These are phyloP conservation scores for Pangasius mekongensis DNA, from an alignment of 2,797 vertebrate species.

Conservation along the genomic window DNA sequence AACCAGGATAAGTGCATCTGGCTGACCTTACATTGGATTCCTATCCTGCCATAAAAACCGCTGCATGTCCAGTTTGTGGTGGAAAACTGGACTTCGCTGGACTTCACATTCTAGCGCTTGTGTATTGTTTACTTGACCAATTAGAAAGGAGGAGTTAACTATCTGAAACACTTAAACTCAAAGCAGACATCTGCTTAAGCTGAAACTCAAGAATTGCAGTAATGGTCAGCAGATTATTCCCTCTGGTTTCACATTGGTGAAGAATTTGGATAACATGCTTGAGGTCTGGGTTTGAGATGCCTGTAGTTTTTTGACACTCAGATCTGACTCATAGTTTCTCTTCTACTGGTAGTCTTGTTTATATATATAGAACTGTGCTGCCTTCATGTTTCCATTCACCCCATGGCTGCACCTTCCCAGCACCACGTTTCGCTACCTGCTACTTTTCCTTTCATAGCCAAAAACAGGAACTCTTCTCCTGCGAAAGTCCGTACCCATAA, in stretches of 20 bases:
- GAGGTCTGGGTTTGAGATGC: not conserved
- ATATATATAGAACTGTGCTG: not conserved
- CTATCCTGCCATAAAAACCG: not conserved
- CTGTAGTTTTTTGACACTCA: not conserved
- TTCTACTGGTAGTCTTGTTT: not conserved
- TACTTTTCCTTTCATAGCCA: not conserved
- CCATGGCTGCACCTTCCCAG: not conserved
- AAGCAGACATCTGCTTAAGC: not conserved
- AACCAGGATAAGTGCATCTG: not conserved
- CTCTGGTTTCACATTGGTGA: slow-evolving; percentile 30
- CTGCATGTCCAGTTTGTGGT: not conserved
- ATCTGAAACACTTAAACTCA: slow-evolving; percentile 5
- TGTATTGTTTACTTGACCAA: slow-evolving; percentile 24
- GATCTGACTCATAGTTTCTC: not conserved
- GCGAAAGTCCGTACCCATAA: not conserved
- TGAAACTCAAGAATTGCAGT: not conserved
- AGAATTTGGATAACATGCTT: slow-evolving; percentile 29
- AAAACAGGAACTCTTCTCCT: not conserved
- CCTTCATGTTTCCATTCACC: slow-evolving; percentile 7
- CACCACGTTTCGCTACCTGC: not conserved
- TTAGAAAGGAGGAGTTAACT: slow-evolving; percentile 32
- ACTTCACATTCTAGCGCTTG: slow-evolving; percentile 28
- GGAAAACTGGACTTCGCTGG: not conserved
- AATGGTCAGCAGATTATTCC: slow-evolving; percentile 4
- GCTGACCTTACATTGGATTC: not conserved